Evolutionary conservation across 2,888 invertebrate species (phyloP), one percentile per base, ranked within the genome.

Genomic region (Dione vanillae): DNA sequence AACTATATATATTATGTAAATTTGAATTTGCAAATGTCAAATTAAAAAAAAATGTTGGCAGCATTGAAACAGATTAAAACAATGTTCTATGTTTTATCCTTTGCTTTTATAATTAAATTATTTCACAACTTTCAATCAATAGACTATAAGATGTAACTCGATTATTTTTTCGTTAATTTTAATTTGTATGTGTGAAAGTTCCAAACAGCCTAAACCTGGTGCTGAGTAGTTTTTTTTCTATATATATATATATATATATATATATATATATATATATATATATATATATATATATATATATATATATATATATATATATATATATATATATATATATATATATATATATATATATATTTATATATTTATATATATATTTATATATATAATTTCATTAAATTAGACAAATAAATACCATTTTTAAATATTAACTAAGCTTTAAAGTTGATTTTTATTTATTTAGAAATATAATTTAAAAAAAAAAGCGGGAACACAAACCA

Each of bases 401-500:
- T 40, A 27, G 27, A 69, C 49, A 27, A 64, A 64, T 56, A 35
- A 65, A 69, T 71, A 73, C 70, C 70, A 70, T 66, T 70, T 27
- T 45, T 66, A 69, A 61, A 79, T 61, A 78, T 83, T 80, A 79
- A 83, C 75, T 89, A 88, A 91, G 92, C 92, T 91, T 91, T 91
- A 89, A 91, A 85, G 67, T 76, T 78, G 78, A 27, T 78, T 70
- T 72, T 83, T 86, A 87, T 89, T 89, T 88, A 89, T 89, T 88
- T 88, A 88, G 84, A 80, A 80, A 77, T 78, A 43, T 69, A 64
- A 56, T 37, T 49, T 16, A 49, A 49, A 73, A 75, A 65, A 74
- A 56, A 67, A 75, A 85, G 83, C 82, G 84, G 85, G 83, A 86
- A 86, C 86, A 88, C 85, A 87, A 89, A 91, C 87, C 88, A 89